Percentiles rank a stretch among this genome's conserved stretches.
Evolutionary conservation across 1,140 invertebrate species (phyloP).

Genomic region (Camponotus vicinus): DNA sequence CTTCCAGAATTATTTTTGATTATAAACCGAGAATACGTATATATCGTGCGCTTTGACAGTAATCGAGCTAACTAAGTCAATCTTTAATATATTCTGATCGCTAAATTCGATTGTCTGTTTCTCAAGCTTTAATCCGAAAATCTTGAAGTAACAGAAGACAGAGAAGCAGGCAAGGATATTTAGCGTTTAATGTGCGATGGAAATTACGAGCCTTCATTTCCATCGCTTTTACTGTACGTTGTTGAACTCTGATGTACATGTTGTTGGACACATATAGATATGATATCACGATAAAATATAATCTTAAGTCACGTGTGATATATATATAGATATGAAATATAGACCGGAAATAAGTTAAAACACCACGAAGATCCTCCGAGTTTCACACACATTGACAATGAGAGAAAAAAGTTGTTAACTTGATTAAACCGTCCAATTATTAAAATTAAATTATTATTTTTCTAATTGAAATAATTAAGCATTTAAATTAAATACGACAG

Average conservation of each 20-base stretch:
- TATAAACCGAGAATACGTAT: not conserved
- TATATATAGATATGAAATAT: constrained; percentile 1
- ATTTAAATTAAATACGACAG: too few species aligned
- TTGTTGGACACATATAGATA: constrained; percentile 39
- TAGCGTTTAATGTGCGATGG: constrained; percentile 11
- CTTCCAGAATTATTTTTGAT: constrained; percentile 11
- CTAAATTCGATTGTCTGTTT: constrained; percentile 14
- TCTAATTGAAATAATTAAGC: too few species aligned
- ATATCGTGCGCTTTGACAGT: constrained; percentile 8
- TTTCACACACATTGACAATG: not conserved
- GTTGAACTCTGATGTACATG: constrained; percentile 50
- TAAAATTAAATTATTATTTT: too few species aligned
- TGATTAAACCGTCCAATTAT: too few species aligned
- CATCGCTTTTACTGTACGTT: constrained; percentile 54
- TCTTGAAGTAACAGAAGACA: not conserved
- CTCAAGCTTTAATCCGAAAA: not conserved
- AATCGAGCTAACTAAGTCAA: constrained; percentile 19
- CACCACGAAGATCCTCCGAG: constrained; percentile 1
- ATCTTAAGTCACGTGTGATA: constrained; percentile 36
- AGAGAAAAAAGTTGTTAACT: too few species aligned
- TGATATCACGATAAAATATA: constrained; percentile 43
- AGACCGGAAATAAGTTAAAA: constrained; percentile 9
- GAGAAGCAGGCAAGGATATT: not conserved
- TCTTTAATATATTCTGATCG: not conserved
- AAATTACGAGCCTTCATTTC: constrained; percentile 1